Evolutionary conservation across 2,888 invertebrate genomes (phyloP), one percentile per base, ranked within the genome.

Genomic region (Diaphora mendica): DNA sequence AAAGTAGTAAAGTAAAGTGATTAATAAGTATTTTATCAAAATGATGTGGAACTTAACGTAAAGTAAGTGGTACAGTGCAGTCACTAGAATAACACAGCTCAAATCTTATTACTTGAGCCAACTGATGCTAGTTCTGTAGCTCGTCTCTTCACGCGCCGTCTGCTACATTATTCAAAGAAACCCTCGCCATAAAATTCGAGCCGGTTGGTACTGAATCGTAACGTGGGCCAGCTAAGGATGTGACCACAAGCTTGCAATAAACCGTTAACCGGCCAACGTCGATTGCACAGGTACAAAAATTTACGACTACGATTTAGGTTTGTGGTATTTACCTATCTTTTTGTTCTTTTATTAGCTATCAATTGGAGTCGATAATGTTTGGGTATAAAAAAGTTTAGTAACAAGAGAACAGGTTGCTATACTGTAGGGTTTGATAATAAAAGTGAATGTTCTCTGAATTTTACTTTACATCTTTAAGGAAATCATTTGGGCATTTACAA

Each of bases 161-260:
- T 92, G 85, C 88, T 92, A 88, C 92, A 92, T 92, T 91, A 92
- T 92, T 92, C 92, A 92, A 91, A 90, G 90, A 90, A 89, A 90
- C 87, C 91, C 86, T 85, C 84, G 85, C 89, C 88, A 90, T 91
- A 91, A 92, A 92, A 91, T 86, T 90, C 87, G 85, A 85, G 83
- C 86, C 86, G 86, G 85, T 87, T 87, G 86, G 85, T 83, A 87
- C 87, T 89, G 89, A 88, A 89, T 90, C 88, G 91, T 89, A 86
- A 85, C 85, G 80, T 76, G 71, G 75, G 79, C 80, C 76, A 72
- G 75, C 82, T 85, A 88, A 88, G 87, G 88, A 81, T 85, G 86
- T 84, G 86, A 85, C 87, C 88, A 87, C 89, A 88, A 84, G 86
- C 82, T 84, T 81, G 79, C 86, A 82, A 86, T 89, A 87, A 88